A percentile compares a stretch with the other conserved stretches of the same genome.
Conservation (phyloP, 1,140 invertebrate genomes). For the Drosophila bipectinata region DNA sequence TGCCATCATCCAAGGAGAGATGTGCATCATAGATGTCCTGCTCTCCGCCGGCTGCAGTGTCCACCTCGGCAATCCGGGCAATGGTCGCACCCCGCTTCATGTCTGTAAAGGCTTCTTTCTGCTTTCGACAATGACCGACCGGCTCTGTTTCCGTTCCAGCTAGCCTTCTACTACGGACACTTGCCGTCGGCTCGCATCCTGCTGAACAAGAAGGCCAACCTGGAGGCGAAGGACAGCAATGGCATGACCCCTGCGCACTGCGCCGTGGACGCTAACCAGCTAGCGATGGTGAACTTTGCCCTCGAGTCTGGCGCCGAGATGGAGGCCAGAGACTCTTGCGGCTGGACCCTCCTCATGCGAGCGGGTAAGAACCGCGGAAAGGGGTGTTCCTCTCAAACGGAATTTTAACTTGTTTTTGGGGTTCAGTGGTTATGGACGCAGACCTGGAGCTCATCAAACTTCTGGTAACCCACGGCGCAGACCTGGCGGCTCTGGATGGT, state of each 20-base stretch:
- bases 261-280: constrained; percentile 76
- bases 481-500: constrained; percentile 56
- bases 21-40: constrained; percentile 74
- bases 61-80: constrained; percentile 66
- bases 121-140: not conserved
- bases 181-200: constrained; percentile 75
- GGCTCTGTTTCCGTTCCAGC: constrained; percentile 24
- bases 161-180: constrained; percentile 76
- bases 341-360: constrained; percentile 77
- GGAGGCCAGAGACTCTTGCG: constrained; percentile 68
- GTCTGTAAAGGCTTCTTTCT: constrained; percentile 22
- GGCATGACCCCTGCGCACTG: constrained; percentile 78
- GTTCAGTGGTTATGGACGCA: constrained; percentile 71
- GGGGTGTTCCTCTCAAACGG: not conserved
- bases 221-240: constrained; percentile 71
- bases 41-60: constrained; percentile 75
- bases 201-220: constrained; percentile 72
- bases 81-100: constrained; percentile 69
- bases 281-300: constrained; percentile 76
- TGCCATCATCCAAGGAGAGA: constrained; percentile 73
- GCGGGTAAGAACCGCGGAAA: constrained; percentile 46
- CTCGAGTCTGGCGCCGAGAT: constrained; percentile 71
- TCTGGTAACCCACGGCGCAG: constrained; percentile 66
- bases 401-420: constrained; percentile 1
- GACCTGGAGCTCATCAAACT: constrained; percentile 72